Base-by-base conservation (phyloP, 2,888 invertebrate genomes). In the Dynastes maya region DNA sequence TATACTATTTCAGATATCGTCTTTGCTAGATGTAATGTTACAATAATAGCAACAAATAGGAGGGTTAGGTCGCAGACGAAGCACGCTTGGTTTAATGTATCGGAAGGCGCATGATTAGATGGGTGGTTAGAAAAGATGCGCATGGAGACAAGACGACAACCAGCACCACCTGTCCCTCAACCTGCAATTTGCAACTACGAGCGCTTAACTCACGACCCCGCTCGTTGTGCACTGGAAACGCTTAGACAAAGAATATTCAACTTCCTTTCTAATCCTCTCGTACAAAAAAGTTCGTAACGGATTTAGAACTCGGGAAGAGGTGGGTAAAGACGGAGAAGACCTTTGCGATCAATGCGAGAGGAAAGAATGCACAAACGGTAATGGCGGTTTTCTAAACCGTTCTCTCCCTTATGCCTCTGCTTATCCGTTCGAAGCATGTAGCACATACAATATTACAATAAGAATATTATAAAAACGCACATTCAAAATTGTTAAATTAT, bases 251-350 rank as follows among this genome's bases (percentile, higher is more conserved):
- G 80, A 79, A 80, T 58, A 74, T 80, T 74, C 45, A 22, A 74
- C 72, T 74, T 74, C 79, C 79, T 81, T 78, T 81, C 82, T 81
- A 82, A 82, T 82, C 81, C 79, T 58, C 79, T 80, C 79, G 80
- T 55, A 76, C 80, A 79, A 81, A 81, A 32, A 81, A 79, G 80
- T 82, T 81, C 81, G 77, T 82, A 82, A 82, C 82, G 82, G 81
- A 82, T 81, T 82, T 81, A 81, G 82, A 82, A 82, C 78, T 76
- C 79, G 79, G 74, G 80, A 78, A 80, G 78, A 74, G 72, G 63
- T 61, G 61, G 32, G 45, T 61, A 45, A 64, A 22, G 55, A 51
- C 53, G 40, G 61, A 75, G 61, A 63, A 45, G 45, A 55, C 11
- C 45, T 76, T 74, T 74, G 45, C 37, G 27, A 74, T 63, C 22